A percentile compares a stretch with the other conserved stretches of the same genome.
Evolutionary conservation across 2,113 vertebrate genomes (phyloP).

Genomic region (Datnioides undecimradiatus): DNA sequence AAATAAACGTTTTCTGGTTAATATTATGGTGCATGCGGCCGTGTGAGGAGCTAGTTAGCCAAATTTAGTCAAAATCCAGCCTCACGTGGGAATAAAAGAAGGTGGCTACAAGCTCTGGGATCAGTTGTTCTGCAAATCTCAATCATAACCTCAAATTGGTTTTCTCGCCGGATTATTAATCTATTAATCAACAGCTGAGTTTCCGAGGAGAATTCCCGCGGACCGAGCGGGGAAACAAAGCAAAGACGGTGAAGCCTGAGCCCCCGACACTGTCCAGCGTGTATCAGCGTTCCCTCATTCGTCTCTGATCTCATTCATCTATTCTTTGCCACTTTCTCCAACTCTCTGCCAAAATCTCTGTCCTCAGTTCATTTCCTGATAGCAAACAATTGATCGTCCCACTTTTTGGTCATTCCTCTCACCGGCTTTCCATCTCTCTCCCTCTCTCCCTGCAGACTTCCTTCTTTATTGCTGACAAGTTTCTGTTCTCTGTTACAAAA

Average conservation of each 20-base stretch:
- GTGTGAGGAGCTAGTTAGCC: too few species aligned
- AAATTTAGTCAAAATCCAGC: not conserved
- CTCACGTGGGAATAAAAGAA: not conserved
- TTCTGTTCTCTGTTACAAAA: conserved; percentile 23
- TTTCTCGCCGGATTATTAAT: conserved; percentile 28
- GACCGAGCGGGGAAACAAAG: too few species aligned
- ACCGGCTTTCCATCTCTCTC: not conserved
- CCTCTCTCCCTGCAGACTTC: not conserved
- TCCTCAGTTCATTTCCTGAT: conserved; percentile 30
- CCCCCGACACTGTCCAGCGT: not conserved
- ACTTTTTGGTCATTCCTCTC: conserved; percentile 32
- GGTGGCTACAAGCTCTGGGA: not conserved
- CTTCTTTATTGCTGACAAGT: conserved; percentile 20
- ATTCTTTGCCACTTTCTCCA: conserved; percentile 21
- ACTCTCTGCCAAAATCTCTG: conserved; percentile 13
- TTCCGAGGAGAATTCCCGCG: too few species aligned
- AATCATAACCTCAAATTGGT: conserved; percentile 35
- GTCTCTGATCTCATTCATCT: conserved; percentile 32
- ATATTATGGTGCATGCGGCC: not conserved
- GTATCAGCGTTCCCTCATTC: conserved; percentile 6
- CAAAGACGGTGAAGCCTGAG: too few species aligned
- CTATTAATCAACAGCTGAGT: conserved; percentile 1
- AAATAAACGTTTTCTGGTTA: not conserved
- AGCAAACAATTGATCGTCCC: conserved; percentile 16
- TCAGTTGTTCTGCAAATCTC: conserved; percentile 4